These are phyloP conservation scores for Germaria angustata DNA, from an alignment of 2,888 invertebrate species.

Conservation along the genomic window DNA sequence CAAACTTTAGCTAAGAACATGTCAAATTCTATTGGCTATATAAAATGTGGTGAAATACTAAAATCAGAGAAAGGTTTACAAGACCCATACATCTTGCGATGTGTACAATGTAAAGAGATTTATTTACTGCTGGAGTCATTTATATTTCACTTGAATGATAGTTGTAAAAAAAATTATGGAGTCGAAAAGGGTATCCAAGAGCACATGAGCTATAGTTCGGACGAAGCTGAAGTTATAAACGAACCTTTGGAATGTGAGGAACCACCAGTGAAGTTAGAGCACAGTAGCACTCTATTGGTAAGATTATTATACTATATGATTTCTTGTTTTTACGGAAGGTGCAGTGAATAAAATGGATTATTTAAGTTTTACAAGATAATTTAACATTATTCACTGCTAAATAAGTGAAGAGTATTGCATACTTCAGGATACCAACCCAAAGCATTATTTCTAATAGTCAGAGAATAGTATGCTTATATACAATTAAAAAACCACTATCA, in stretches of 20 bases:
- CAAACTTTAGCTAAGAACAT: neutral
- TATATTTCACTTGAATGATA: constrained; percentile 42
- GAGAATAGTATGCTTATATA: too few species aligned
- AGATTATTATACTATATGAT: neutral
- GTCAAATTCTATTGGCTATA: constrained; percentile 31
- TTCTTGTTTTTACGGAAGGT: too few species aligned
- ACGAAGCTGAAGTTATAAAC: constrained; percentile 15
- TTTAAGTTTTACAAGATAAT: too few species aligned
- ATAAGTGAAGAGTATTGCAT: too few species aligned
- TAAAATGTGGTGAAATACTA: constrained; percentile 52
- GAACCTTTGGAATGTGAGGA: constrained; percentile 25
- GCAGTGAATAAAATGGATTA: too few species aligned
- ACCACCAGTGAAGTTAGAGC: constrained; percentile 34
- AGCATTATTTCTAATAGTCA: too few species aligned
- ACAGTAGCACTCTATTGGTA: constrained; percentile 14
- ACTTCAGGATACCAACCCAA: too few species aligned
- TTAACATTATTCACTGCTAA: too few species aligned
- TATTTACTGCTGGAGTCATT: constrained; percentile 52
- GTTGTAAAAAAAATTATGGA: constrained; percentile 6
- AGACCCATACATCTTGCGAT: constrained; percentile 40
- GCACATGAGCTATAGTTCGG: neutral
- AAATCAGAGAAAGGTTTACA: constrained; percentile 34
- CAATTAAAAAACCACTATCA: too few species aligned
- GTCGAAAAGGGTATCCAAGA: neutral
- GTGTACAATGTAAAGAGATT: constrained; percentile 48